Percentiles rank a stretch among this genome's conserved stretches.
These are phyloP conservation scores for Ptyas mucosa DNA, from an alignment of 2,113 vertebrate species.

Conservation along the genomic window DNA sequence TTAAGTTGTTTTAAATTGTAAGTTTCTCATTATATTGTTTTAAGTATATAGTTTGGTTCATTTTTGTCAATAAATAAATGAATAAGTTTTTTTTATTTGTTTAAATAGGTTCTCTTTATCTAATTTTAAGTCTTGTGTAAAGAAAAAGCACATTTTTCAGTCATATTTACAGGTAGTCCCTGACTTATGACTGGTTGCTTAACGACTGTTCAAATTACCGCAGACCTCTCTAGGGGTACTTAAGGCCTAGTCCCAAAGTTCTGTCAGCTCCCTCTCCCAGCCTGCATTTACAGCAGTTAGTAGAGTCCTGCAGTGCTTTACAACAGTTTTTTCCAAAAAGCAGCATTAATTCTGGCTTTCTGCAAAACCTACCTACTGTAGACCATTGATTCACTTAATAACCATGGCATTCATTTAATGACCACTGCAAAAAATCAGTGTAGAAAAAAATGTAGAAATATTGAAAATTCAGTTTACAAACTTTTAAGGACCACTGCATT, in stretches of 20 bases:
- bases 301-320: not conserved
- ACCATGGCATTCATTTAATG: not conserved
- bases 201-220: not conserved
- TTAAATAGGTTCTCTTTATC: not conserved
- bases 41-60: not conserved
- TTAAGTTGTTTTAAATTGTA: not conserved
- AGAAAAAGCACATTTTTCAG: not conserved
- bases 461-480: not conserved
- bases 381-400: not conserved
- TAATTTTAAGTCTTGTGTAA: not conserved
- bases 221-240: not conserved
- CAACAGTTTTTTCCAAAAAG: not conserved
- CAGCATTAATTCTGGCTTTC: not conserved
- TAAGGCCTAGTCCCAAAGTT: not conserved
- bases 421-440: not conserved
- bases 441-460: too few species aligned
- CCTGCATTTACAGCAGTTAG: not conserved
- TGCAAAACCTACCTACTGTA: not conserved
- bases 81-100: not conserved
- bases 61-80: not conserved
- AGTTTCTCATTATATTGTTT: not conserved
- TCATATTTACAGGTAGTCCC: not conserved
- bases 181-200: not conserved
- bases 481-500: not conserved
- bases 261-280: not conserved